Base-by-base conservation (phyloP, 2,113 vertebrate genomes). In the Hippocampus zosterae region DNA sequence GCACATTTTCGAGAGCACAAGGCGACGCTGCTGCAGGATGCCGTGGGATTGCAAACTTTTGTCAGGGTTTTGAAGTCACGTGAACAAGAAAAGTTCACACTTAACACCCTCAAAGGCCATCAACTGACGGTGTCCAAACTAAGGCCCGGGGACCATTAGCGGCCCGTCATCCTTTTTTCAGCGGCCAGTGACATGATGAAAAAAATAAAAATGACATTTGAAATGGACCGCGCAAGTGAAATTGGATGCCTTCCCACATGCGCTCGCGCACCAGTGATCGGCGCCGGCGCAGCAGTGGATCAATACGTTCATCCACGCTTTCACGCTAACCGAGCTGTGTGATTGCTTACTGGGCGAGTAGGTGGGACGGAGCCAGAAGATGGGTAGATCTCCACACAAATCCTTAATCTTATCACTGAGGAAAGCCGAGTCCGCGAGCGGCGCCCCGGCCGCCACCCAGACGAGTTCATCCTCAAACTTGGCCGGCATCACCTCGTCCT, bases 341-440 rank as follows among this genome's bases (percentile, higher is more conserved):
- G 40, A 33, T 27, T 55, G 18, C 85, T 83, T 84, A 98, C 95
- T 92, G 91, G 93, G 92, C 15, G 93, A 89, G 80, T 95, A 95
- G 23, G 92, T 93, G 71, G 94, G 95, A 76, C 91, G 93, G 79
- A 97, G 94, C 95, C 95, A 96, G 92, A 94, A 96, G 90, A 98
- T 94, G 5, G 96, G 95, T 85, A 95, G 94, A 77, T 94, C 89
- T 25, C 86, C 88, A 0, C 95, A 96, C 83, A 98, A 88, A 85
- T 96, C 94, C 90, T 93, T 91, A 77, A 97, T 94, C 90, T 93
- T 96, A 81, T 84, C 81, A 87, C 96, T 96, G 89, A 96, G 84
- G 90, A 98, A 98, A 74, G 91, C 82, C 61, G 87, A 92, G 82
- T 94, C 94, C 15, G 94, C 92, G 75, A 98, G 88, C 9, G 96